Base-by-base conservation (phyloP, 2,888 invertebrate species). In the Buathra laborator region DNA sequence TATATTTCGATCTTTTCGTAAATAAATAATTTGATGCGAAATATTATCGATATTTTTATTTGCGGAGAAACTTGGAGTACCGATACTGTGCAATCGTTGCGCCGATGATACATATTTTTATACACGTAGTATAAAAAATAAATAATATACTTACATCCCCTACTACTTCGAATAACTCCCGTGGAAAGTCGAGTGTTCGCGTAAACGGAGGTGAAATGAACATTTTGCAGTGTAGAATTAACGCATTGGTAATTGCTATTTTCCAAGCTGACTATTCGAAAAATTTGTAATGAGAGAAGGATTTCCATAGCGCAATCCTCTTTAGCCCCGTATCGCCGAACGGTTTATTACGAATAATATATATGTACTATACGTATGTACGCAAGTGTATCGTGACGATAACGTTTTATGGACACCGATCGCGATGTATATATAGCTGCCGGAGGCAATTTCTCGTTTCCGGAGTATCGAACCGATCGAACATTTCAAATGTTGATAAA, bases 191-290 rank as follows among this genome's bases (percentile, higher is more conserved):
- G 66, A 66, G 43, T 43, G 24, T 43, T 37, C 43, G 66, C 43
- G 66, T 9, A 16, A 51, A 37, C 7, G n/a, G 66, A 66, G 66
- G 43, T 66, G 66, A 66, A 66, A 37, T n/a, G 66, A 66, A 16
- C 66, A 43, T 66, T 62, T 66, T 37, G 66, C 66, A n/a, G 16
- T 14, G 16, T 43, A 16, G 43, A 66, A 66, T 66, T 66, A 66
- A 66, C 66, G 66, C 32, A 62, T 43, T 66, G 37, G 66, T 66
- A 66, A 66, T 66, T 66, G 66, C 66, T 19, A n/a, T 66, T 66
- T 66, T 66, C 66, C 66, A 66, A n/a, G 16, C 37, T 66, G n/a
- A 37, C 37, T 14, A 66, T 66, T 9, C 43, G 43, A 16, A 43
- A 37, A 10, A 37, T 14, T 16, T 37, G 37, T 66, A 43, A 16